Evolutionary conservation across 1,140 invertebrate genomes (phyloP).

Genomic region (Nylanderia fulva): DNA sequence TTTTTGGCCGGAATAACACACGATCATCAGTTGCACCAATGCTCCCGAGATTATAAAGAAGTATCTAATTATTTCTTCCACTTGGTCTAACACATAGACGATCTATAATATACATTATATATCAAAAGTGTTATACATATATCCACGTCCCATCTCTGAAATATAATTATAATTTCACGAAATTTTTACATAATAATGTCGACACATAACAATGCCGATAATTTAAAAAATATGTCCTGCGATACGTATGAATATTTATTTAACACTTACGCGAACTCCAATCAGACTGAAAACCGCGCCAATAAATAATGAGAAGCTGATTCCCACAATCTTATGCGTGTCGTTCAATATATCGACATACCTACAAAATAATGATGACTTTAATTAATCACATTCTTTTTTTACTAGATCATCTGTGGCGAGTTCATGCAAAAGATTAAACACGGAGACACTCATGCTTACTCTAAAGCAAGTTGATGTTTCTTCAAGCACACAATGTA

Average conservation of each 20-base stretch:
- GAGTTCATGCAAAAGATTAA: not conserved
- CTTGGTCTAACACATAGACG: conserved; percentile 32
- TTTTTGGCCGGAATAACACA: conserved; percentile 40
- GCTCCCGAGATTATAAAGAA: conserved; percentile 13
- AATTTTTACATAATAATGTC: not conserved
- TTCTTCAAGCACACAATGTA: conserved; percentile 39
- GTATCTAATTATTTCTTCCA: conserved; percentile 39
- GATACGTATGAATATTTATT: not conserved
- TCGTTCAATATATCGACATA: conserved; percentile 18
- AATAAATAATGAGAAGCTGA: not conserved
- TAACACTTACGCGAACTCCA: conserved; percentile 47
- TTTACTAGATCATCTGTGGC: not conserved
- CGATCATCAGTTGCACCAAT: conserved; percentile 5
- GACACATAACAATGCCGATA: not conserved
- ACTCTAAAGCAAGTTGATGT: conserved; percentile 50
- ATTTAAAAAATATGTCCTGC: not conserved
- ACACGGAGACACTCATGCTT: not conserved
- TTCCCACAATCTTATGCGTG: not conserved
- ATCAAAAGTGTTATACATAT: conserved; percentile 16
- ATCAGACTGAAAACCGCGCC: not conserved
- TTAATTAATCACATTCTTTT: conserved; percentile 1
- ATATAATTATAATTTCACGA: conserved; percentile 19
- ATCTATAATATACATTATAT: conserved; percentile 32
- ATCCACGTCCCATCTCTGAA: not conserved
- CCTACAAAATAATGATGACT: conserved; percentile 13